Conservation (phyloP, 1,140 invertebrate genomes). For the Ruditapes philippinarum region DNA sequence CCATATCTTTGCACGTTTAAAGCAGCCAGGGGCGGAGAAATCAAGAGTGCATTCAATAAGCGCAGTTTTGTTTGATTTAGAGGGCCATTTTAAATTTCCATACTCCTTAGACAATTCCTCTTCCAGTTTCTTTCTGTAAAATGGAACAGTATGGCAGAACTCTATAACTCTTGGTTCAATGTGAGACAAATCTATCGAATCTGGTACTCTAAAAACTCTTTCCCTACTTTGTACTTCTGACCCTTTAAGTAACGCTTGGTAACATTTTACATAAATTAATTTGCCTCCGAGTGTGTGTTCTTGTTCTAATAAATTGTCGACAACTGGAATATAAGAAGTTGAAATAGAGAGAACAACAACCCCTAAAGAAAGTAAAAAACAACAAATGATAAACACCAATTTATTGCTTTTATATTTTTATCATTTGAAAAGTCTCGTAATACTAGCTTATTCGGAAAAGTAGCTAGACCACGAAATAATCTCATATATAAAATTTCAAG, state of each 20-base stretch:
- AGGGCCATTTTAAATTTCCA: background rate
- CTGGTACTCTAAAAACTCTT: background rate
- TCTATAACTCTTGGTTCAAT: background rate
- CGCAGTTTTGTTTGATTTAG: background rate
- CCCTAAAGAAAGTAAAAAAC: too few relatives aligned
- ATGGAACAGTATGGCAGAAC: background rate
- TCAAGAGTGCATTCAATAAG: constrained; percentile 40
- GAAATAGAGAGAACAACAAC: too few relatives aligned
- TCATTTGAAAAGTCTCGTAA: too few relatives aligned
- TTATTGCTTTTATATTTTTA: too few relatives aligned
- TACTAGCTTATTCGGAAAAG: too few relatives aligned
- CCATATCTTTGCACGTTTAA: constrained; percentile 45
- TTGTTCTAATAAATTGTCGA: background rate
- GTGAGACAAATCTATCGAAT: background rate
- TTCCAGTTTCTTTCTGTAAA: background rate
- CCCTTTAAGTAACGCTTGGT: background rate
- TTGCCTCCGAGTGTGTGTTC: background rate
- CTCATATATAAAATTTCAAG: too few relatives aligned
- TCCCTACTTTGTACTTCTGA: background rate
- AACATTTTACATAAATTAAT: background rate
- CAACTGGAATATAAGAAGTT: too few relatives aligned
- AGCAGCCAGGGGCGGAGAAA: constrained; percentile 8
- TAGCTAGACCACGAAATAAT: too few relatives aligned
- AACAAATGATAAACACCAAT: too few relatives aligned
- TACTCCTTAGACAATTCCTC: background rate